phyloP scores from a whole-genome alignment of 2,797 vertebrate genomes.

The Pipistrellus kuhlii region DNA sequence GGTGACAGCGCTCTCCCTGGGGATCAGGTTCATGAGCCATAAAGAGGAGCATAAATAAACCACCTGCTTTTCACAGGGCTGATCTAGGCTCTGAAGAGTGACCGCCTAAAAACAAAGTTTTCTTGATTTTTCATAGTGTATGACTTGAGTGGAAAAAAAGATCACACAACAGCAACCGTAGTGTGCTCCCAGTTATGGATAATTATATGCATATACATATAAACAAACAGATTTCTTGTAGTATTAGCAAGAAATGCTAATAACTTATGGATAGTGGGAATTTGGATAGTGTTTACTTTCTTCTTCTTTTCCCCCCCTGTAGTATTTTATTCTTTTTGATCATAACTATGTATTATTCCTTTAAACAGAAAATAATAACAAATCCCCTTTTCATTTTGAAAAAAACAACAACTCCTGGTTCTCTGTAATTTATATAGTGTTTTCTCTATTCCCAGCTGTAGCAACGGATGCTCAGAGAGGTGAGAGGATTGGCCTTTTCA shows the following conservation, averaged over 20 bases:
- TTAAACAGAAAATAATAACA: background rate
- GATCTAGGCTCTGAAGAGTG: slow-evolving; percentile 15
- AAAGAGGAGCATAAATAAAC: background rate
- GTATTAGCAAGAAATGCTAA: background rate
- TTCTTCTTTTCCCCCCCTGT: background rate
- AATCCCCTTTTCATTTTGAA: slow-evolving; percentile 9
- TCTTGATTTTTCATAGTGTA: slow-evolving; percentile 11
- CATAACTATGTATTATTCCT: background rate
- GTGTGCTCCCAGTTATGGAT: background rate
- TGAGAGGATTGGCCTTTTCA: background rate
- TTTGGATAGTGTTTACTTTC: background rate
- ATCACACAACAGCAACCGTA: background rate
- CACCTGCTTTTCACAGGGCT: background rate
- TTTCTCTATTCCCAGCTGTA: background rate
- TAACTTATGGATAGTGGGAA: background rate
- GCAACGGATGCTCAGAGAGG: background rate
- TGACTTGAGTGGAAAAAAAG: background rate
- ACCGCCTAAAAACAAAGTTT: background rate
- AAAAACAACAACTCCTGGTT: background rate
- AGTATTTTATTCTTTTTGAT: background rate
- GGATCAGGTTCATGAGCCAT: background rate
- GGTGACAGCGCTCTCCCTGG: background rate
- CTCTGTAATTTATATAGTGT: background rate
- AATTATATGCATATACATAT: background rate
- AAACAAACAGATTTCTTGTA: background rate